phyloP scores from a whole-genome alignment of 2,113 vertebrate genomes.

The Microcebus lehilahytsara region DNA sequence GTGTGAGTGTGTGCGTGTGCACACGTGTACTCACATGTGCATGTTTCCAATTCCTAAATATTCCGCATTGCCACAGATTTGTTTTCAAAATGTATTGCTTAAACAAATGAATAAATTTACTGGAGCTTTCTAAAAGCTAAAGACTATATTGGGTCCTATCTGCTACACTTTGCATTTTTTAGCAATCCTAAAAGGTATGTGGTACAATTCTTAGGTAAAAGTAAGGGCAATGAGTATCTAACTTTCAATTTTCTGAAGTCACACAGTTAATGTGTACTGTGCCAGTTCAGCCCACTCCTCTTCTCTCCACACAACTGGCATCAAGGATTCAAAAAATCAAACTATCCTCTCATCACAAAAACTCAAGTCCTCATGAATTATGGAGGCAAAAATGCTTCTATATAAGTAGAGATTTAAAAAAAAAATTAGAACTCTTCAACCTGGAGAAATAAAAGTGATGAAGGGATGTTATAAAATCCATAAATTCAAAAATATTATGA shows the following conservation, averaged over 20 bases:
- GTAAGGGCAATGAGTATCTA: not conserved
- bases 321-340: not conserved
- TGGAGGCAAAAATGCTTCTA: constrained; percentile 31
- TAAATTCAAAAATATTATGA: constrained; percentile 74
- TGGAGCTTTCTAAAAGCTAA: not conserved
- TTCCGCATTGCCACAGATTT: not conserved
- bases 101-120: not conserved
- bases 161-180: not conserved
- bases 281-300: rapidly evolving
- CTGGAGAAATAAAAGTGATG: constrained; percentile 65
- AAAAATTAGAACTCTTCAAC: constrained; percentile 54
- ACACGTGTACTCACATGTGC: not conserved
- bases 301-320: not conserved
- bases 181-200: not conserved
- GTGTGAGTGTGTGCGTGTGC: not conserved
- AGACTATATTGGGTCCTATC: not conserved
- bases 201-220: not conserved
- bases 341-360: not conserved
- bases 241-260: not conserved
- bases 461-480: constrained; percentile 56
- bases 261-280: not conserved
- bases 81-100: not conserved
- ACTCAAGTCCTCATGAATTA: constrained; percentile 55
- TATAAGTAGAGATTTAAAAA: not conserved
- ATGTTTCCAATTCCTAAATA: not conserved